These are phyloP conservation scores for Urocolius indicus DNA, from an alignment of 2,113 vertebrate genomes.

Conservation along the genomic window DNA sequence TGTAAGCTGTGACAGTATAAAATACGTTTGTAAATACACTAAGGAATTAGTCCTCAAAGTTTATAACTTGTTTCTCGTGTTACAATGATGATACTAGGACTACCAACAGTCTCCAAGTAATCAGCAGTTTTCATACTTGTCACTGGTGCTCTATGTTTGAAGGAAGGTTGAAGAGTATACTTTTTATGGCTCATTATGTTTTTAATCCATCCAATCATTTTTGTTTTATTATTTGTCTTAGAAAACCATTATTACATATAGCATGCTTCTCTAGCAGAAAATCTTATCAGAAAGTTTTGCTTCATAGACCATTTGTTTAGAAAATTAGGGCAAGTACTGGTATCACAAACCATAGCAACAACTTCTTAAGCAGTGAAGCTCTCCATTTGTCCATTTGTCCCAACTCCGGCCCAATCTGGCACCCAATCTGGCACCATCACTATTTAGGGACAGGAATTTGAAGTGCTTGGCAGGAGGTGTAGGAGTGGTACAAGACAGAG, in stretches of 20 bases:
- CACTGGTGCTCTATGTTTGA: not conserved
- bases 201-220: not conserved
- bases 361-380: not conserved
- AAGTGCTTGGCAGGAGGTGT: too few species aligned
- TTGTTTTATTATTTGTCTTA: not conserved
- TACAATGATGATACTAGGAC: not conserved
- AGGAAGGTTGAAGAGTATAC: not conserved
- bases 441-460: too few species aligned
- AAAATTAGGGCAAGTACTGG: not conserved
- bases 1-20: not conserved
- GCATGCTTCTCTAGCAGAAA: not conserved
- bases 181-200: not conserved
- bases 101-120: not conserved
- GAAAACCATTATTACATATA: not conserved
- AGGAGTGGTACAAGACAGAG: too few species aligned
- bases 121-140: not conserved
- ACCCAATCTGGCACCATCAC: too few species aligned
- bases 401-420: too few species aligned
- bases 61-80: not conserved
- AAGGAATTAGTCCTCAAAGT: not conserved
- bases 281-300: not conserved
- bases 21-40: not conserved
- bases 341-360: not conserved
- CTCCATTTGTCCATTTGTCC: not conserved
- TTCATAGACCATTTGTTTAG: not conserved